Base-by-base conservation (phyloP, 1,140 invertebrate species). In the Dryas iulia region DNA sequence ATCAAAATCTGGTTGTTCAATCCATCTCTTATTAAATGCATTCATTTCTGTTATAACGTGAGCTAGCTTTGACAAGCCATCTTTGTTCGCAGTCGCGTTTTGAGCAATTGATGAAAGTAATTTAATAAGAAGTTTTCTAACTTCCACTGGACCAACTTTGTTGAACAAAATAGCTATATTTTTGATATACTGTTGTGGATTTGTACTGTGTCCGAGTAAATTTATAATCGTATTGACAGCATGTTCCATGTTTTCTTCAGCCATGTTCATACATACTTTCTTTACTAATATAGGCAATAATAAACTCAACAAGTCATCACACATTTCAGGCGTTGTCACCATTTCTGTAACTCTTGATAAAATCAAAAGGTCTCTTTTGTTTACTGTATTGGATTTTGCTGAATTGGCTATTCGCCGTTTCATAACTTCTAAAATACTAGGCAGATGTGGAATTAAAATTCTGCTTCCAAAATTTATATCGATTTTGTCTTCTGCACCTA, bases 1-100 rank as follows among this genome's bases (percentile, higher is more conserved):
- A 53, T 96, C 94, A 81, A 97, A 98, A 89, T 99, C 98, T 0
- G 98, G 97, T 81, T 99, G 98, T 72, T 99, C 98, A 6, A 98
- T 93, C 94, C 96, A 96, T 63, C 95, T 94, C 21, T 93, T 91
- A 89, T 99, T 96, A 93, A 94, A 98, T 0, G 98, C 94, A 92
- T 99, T 99, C 31, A 99, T 92, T 78, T 96, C 93, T 3, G 78
- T 79, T 5, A 97, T 86, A 5, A 96, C 70, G 4, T 93, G 76
- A 4, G 93, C 90, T 35, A 93, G 84, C 31, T 74, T 72, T 23
- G 77, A 66, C 57, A 84, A 73, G 1, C 53, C 57, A n/a, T 89
- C 84, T 87, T 94, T 80, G 60, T 92, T 74, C 63, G 80, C 73
- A 35, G 59, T 80, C 35, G 83, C 65, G 31, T 84, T 92, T 39